Evolutionary conservation across 2,888 invertebrate genomes (phyloP), one percentile per base, ranked within the genome.

Genomic region (Stenotaenia linearis): DNA sequence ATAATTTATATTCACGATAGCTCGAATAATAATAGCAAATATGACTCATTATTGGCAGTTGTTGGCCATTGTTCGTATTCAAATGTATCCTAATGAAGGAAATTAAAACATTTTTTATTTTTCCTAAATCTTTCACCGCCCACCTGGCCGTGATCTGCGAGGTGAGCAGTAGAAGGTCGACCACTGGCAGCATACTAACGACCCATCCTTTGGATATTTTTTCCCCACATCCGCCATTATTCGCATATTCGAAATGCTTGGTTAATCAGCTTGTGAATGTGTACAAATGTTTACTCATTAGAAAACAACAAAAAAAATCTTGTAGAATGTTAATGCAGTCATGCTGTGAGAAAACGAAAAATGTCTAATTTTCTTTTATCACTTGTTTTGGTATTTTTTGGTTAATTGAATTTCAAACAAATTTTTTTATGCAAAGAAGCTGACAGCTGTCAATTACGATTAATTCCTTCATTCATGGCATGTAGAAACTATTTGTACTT

Each of bases 101-200:
- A 28, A 69, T 69, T 69, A 69, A 28, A 69, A 21, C n/a, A 7
- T n/a, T 45, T 45, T 45, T 45, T 69, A 69, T 15, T 15, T 69
- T 69, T 50, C 7, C 1, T 50, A 50, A 50, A 28, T 7, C 28
- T n/a, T 69, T 28, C 69, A 28, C 25, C 69, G 69, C 69, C 69
- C 69, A 28, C 69, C 69, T 69, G 69, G 69, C 69, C 69, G 69
- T 69, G 69, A 69, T 69, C 69, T 69, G 69, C 69, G 69, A 69
- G 69, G 69, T 69, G 69, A 69, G 69, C 69, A 25, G 28, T 69
- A 69, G 69, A 69, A 69, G 69, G 69, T 69, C 69, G 69, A 25
- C 69, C 69, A 69, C 69, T 28, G 69, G 69, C 25, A 25, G 69
- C 23, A 69, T 69, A 69, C 69, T 69, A 69, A 69, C 25, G 69